phyloP scores from a whole-genome alignment of 2,888 invertebrate genomes.

The Orchesella flavescens region DNA sequence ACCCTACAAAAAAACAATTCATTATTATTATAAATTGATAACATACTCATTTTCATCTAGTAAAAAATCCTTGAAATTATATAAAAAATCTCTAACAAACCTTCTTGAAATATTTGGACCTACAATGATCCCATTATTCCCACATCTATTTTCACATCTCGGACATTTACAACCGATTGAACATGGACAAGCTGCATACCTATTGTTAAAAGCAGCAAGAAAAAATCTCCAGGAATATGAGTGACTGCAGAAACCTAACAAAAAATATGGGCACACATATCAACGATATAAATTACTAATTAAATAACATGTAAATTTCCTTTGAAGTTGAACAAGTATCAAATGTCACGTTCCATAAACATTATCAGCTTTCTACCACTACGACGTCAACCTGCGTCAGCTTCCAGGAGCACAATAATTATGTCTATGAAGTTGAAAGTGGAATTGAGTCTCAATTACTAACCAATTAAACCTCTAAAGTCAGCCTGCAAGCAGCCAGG shows the following conservation, averaged over 20 bases:
- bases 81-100: too few relatives aligned
- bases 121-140: background rate
- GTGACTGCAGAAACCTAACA: constrained; percentile 4
- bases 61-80: too few relatives aligned
- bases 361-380: too few relatives aligned
- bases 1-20: background rate
- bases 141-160: too few relatives aligned
- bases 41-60: too few relatives aligned
- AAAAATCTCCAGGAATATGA: background rate
- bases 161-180: background rate
- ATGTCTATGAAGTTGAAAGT: too few relatives aligned
- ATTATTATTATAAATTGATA: background rate
- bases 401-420: too few relatives aligned
- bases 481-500: constrained; percentile 13
- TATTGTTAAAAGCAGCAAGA: background rate
- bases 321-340: background rate
- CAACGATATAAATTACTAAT: background rate
- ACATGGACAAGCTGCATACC: background rate
- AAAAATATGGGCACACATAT: background rate
- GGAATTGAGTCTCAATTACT: background rate
- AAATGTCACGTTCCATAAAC: background rate
- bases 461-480: background rate
- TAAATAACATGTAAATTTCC: background rate
- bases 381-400: too few relatives aligned
- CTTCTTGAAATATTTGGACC: constrained; percentile 8